Base-by-base conservation (phyloP, 2,113 vertebrate genomes). In the Macroglossus sobrinus region DNA sequence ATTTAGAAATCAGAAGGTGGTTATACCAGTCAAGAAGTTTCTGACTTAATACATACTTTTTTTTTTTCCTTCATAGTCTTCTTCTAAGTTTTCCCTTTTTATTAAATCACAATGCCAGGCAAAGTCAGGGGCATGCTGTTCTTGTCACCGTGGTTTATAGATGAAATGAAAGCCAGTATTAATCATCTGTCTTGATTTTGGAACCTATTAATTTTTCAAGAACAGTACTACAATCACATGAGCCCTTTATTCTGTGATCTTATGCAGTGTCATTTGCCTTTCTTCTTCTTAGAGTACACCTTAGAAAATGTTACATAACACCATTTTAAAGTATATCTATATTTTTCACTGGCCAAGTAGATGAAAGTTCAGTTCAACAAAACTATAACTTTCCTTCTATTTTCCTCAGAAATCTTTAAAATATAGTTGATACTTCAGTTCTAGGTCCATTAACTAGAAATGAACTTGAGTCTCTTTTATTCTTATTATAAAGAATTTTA, bases 151-250 rank as follows among this genome's bases (percentile, higher is more conserved):
- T 95, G 96, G 97, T 93, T 95, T 95, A 97, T 84, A 97, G 97
- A 97, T 97, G 93, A 97, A 96, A 94, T 64, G 74, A 94, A 97
- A 94, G 72, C 74, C 69, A 64, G 61, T 94, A 94, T 97, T 97
- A 97, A 98, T 98, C 97, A 97, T 97, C 86, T 94, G 94, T 84
- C 82, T 95, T 95, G 96, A 96, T 94, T 97, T 91, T 47, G 89
- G 82, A 95, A 69, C 59, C 79, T 97, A 95, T 97, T 97, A 96
- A 97, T 97, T 97, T 97, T 91, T 82, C 40, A 93, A 80, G 74
- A 96, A 91, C 82, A 72, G 76, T 95, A 59, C 24, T 45, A 26
- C 91, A 81, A 2, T 91, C 94, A 95, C 88, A 95, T 5, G 13
- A 96, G 69, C 96, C 82, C 94, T 96, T 96, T 89, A 95, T 92